A percentile compares a stretch with the other conserved stretches of the same genome.
Conservation (phyloP, 2,113 vertebrate species). For the Colossoma macropomum region DNA sequence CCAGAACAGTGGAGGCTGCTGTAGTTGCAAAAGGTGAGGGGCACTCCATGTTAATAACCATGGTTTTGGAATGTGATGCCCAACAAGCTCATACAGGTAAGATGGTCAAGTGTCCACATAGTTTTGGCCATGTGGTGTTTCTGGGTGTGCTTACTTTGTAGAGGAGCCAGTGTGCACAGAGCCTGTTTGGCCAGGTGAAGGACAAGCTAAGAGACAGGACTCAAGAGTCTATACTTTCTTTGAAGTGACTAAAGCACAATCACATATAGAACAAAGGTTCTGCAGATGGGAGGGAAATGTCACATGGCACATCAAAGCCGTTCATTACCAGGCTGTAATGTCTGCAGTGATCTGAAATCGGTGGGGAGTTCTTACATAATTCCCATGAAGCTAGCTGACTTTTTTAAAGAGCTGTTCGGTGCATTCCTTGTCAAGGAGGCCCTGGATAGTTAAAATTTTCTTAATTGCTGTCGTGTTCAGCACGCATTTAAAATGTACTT, state of each 20-base stretch:
- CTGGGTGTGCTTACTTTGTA: neutral
- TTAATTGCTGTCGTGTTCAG: conserved; percentile 30
- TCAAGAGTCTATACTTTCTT: neutral
- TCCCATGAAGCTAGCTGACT: neutral
- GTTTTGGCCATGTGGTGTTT: too few relatives aligned
- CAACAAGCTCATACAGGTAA: too few relatives aligned
- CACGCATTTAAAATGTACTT: neutral
- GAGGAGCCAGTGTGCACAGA: neutral
- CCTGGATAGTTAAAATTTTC: neutral
- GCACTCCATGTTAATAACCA: too few relatives aligned
- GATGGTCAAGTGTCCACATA: too few relatives aligned
- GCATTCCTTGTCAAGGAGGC: conserved; percentile 4
- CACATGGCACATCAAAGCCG: conserved; percentile 6
- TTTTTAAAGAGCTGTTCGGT: neutral
- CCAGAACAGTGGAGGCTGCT: too few relatives aligned
- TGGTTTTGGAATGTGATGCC: too few relatives aligned
- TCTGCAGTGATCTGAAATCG: conserved; percentile 24
- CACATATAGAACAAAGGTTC: neutral
- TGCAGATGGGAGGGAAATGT: neutral
- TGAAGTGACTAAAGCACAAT: neutral
- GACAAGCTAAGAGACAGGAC: neutral
- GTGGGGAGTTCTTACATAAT: conserved; percentile 12
- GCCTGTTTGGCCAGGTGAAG: neutral
- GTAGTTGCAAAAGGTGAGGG: too few relatives aligned
- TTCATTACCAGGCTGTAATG: neutral